These are phyloP conservation scores for Drosophila gunungcola DNA, from an alignment of 1,140 invertebrate genomes.

Conservation along the genomic window DNA sequence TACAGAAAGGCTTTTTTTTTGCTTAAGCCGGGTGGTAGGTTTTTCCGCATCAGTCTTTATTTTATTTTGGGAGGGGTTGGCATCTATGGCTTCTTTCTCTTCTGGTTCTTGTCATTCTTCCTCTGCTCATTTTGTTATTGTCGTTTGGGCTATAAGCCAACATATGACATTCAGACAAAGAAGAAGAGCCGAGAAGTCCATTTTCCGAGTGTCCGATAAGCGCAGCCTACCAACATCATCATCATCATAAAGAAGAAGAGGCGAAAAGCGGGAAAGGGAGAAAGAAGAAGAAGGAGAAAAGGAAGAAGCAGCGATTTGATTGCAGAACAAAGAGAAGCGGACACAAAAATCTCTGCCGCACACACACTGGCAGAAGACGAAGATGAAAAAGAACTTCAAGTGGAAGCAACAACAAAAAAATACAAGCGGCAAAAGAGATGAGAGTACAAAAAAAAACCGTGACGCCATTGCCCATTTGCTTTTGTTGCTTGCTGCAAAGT, in stretches of 20 bases:
- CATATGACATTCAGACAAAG: slow-evolving; percentile 43
- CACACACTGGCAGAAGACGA: slow-evolving; percentile 29
- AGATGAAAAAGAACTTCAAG: slow-evolving; percentile 48
- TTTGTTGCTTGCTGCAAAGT: slow-evolving; percentile 50
- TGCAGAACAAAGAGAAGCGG: slow-evolving; percentile 55
- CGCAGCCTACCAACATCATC: slow-evolving; percentile 39
- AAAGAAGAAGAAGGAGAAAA: slow-evolving; percentile 5
- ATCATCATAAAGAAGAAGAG: slow-evolving; percentile 4
- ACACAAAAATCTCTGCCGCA: slow-evolving; percentile 49
- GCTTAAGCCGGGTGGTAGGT: slow-evolving; percentile 13
- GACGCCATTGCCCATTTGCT: slow-evolving; percentile 46
- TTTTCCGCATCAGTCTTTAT: slow-evolving; percentile 20
- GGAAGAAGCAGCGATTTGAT: slow-evolving; percentile 34
- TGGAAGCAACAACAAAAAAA: slow-evolving; percentile 31
- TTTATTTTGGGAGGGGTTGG: slow-evolving; percentile 28
- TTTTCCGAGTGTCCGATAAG: slow-evolving; percentile 59
- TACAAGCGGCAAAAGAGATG: background rate
- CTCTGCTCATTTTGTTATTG: slow-evolving; percentile 5
- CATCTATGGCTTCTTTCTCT: slow-evolving; percentile 35
- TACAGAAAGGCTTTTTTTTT: slow-evolving; percentile 31
- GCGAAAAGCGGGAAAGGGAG: slow-evolving; percentile 1
- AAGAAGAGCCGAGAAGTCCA: slow-evolving; percentile 21
- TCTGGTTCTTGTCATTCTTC: slow-evolving; percentile 8
- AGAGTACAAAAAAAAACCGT: slow-evolving; percentile 22
- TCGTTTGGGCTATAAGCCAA: slow-evolving; percentile 24